Evolutionary conservation across 1,140 invertebrate species (phyloP).

Genomic region (Dinoponera quadriceps): DNA sequence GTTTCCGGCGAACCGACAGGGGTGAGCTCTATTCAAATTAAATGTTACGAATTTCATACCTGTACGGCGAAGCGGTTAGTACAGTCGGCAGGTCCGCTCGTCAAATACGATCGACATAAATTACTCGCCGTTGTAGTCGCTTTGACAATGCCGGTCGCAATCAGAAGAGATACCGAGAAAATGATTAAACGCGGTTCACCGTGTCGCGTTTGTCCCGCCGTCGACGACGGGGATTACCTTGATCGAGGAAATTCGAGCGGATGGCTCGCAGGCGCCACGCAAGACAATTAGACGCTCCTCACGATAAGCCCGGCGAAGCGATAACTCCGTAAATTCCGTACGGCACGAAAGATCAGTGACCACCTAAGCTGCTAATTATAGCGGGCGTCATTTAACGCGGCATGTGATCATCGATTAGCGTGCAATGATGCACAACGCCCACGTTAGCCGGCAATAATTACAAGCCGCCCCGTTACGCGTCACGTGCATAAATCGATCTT

Average conservation of each 20-base stretch:
- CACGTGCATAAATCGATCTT: constrained; percentile 52
- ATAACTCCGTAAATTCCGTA: constrained; percentile 18
- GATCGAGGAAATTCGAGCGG: neutral
- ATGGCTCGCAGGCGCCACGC: neutral
- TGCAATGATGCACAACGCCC: constrained; percentile 45
- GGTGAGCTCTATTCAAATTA: constrained; percentile 25
- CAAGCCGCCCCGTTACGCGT: constrained; percentile 28
- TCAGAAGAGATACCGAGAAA: neutral
- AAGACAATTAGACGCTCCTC: neutral
- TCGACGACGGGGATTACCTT: neutral
- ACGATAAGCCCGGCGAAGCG: constrained; percentile 5
- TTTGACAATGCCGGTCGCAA: neutral
- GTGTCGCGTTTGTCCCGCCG: neutral
- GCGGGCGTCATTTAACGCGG: constrained; percentile 13
- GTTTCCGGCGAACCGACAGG: neutral
- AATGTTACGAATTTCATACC: constrained; percentile 47
- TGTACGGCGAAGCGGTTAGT: neutral
- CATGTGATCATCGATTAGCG: constrained; percentile 59
- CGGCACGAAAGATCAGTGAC: constrained; percentile 41
- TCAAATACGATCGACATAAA: constrained; percentile 2
- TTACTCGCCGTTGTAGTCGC: neutral
- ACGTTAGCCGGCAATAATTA: constrained; percentile 51
- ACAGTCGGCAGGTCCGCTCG: neutral
- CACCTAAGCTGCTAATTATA: constrained; percentile 49
- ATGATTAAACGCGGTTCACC: neutral